These are phyloP conservation scores for Solenopsis fugax DNA, from an alignment of 1,140 invertebrate genomes.

Conservation along the genomic window DNA sequence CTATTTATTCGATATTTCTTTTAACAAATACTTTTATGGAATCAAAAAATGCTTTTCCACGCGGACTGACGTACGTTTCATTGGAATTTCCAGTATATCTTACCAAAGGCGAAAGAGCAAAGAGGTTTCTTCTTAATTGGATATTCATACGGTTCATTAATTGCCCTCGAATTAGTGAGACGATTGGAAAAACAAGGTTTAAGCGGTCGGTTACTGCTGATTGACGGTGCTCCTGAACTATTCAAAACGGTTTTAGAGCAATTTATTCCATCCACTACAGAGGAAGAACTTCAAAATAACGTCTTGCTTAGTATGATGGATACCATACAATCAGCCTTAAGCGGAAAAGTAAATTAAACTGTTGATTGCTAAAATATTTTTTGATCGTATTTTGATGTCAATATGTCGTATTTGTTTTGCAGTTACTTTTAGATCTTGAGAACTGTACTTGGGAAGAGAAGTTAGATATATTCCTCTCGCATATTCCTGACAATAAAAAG, in stretches of 20 bases:
- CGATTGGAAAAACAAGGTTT: slow-evolving; percentile 81
- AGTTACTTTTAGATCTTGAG: slow-evolving; percentile 84
- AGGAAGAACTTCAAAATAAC: slow-evolving; percentile 77
- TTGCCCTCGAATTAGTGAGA: slow-evolving; percentile 83
- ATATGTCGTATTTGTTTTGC: slow-evolving; percentile 35
- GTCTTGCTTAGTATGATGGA: slow-evolving; percentile 78
- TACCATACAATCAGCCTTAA: slow-evolving; percentile 55
- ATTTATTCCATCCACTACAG: slow-evolving; percentile 59
- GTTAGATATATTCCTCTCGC: slow-evolving; percentile 75
- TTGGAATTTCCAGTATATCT: slow-evolving; percentile 77
- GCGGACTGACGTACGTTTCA: not conserved
- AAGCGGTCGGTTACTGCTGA: slow-evolving; percentile 80
- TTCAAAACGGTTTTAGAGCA: slow-evolving; percentile 77
- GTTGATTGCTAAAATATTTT: not conserved
- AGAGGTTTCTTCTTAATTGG: slow-evolving; percentile 83
- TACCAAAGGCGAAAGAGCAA: slow-evolving; percentile 75
- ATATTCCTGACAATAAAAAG: slow-evolving; percentile 57
- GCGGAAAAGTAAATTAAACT: slow-evolving; percentile 73
- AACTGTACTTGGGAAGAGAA: slow-evolving; percentile 83
- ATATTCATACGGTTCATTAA: slow-evolving; percentile 84
- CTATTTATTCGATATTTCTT: slow-evolving; percentile 20
- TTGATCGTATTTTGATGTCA: not conserved
- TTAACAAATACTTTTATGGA: not conserved
- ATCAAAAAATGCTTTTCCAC: not conserved
- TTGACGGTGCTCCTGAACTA: slow-evolving; percentile 85